Evolutionary conservation across 2,888 invertebrate species (phyloP).

Genomic region (Phasia obesa): DNA sequence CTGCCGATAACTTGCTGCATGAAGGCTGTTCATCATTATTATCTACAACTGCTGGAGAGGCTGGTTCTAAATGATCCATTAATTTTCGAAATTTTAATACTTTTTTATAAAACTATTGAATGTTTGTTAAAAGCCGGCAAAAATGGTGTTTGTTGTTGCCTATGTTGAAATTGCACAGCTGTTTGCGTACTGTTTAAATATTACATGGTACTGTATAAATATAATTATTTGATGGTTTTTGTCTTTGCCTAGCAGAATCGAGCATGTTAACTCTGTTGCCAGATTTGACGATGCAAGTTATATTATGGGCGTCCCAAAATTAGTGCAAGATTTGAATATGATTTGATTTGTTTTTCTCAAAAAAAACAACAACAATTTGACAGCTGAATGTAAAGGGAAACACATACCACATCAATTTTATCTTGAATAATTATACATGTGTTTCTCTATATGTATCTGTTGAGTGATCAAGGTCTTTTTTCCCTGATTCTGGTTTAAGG

Average conservation of each 20-base stretch:
- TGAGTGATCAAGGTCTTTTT: no score
- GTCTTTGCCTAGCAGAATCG: background rate
- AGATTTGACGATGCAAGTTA: background rate
- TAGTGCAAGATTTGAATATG: no score
- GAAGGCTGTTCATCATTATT: slow-evolving; percentile 59
- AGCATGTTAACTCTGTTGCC: background rate
- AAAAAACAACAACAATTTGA: no score
- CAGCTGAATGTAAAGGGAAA: no score
- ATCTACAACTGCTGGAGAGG: background rate
- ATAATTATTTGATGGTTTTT: background rate
- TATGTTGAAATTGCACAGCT: slow-evolving; percentile 35
- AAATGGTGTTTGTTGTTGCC: slow-evolving; percentile 41
- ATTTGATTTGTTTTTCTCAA: no score
- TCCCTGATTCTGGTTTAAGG: no score
- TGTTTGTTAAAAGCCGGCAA: slow-evolving; percentile 35
- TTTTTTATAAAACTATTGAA: background rate
- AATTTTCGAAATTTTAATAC: background rate
- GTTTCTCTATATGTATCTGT: no score
- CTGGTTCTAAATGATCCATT: slow-evolving; percentile 50
- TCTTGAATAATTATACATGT: no score
- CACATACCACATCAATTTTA: no score
- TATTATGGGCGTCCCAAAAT: no score
- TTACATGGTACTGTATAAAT: slow-evolving; percentile 32
- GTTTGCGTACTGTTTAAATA: background rate
- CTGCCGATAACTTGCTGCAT: slow-evolving; percentile 61